Base-by-base conservation (phyloP, 2,888 invertebrate genomes). In the Plagodis dolabraria region DNA sequence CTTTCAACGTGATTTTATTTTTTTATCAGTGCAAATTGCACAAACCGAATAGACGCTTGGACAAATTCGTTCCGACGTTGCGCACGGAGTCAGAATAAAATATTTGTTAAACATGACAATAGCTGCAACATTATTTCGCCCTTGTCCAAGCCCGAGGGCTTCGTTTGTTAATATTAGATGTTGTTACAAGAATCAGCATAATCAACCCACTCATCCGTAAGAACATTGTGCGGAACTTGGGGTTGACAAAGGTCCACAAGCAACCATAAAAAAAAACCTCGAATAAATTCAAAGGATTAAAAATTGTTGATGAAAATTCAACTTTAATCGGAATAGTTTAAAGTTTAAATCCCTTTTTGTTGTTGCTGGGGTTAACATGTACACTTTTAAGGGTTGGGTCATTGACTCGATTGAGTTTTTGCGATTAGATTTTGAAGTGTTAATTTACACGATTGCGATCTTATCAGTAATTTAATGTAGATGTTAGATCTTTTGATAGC, bases 141-240 rank as follows among this genome's bases (percentile, higher is more conserved):
- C 68, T 75, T 75, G 74, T 75, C 67, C 73, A 50, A 52, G 44
- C 40, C 59, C 35, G 33, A 51, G 57, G 64, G 62, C 44, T 35
- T 51, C 56, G 54, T 64, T 64, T 77, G 78, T 82, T 80, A 80
- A 80, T 80, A 82, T 78, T 77, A 83, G 76, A 83, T 78, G 75
- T 82, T 78, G 77, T 78, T 79, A 80, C 64, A 72, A 69, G 70
- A 76, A 86, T 87, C 83, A 81, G 67, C 85, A 87, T 87, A 87
- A 89, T 87, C 83, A 80, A 76, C 72, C 76, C 83, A 81, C 77
- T 83, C 84, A 76, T 69, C 79, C 82, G 75, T 82, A 76, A 85
- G 83, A 82, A 78, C 76, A 75, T 79, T 77, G 75, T 58, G 59
- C 55, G 54, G 53, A 65, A 59, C 67, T 63, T 68, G 71, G 75